Base-by-base conservation (phyloP, 2,888 invertebrate genomes). In the Cepaea hortensis region DNA sequence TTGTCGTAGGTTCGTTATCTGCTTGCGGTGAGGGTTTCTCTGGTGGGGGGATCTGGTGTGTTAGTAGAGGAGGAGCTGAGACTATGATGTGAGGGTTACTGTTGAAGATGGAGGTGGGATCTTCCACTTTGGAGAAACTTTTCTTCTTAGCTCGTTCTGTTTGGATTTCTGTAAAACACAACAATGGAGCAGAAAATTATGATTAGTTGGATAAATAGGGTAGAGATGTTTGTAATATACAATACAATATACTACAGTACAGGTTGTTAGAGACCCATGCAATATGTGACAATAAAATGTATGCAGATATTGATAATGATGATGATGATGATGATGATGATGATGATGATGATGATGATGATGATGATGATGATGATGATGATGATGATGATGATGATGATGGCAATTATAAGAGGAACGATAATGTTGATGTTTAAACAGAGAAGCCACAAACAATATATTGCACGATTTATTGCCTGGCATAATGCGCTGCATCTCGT, bases 51-150 rank as follows among this genome's bases (percentile, higher is more conserved):
- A 50, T 70, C n/a, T 68, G 81, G 15, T 20, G 81, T 3, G 68
- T 70, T 23, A 18, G 3, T 15, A 62, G 62, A 35, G 79, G 79
- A 35, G 68, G 81, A 5, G 81, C 81, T 2, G 81, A 70, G 1
- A 81, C 81, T 46, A 70, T 81, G 68, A 70, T 70, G 7, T 81
- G 46, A 20, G 81, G 81, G 15, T 6, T 48, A 9, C 61, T 68
- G 68, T 9, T 68, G 46, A 48, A 61, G 81, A 23, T n/a, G 48
- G 68, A 48, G 3, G 68, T n/a, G 1, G 46, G 46, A 46, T 70
- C 81, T 48, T 68, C 3, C 81, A 81, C 65, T 48, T 35, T 68
- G 7, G 81, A 68, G 70, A 81, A 81, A 68, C 68, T 81, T 3
- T 68, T 46, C 9, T 65, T 79, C 20, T 23, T 79, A 3, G 15